Conservation (phyloP, 2,113 vertebrate genomes). For the Asarcornis scutulata region DNA sequence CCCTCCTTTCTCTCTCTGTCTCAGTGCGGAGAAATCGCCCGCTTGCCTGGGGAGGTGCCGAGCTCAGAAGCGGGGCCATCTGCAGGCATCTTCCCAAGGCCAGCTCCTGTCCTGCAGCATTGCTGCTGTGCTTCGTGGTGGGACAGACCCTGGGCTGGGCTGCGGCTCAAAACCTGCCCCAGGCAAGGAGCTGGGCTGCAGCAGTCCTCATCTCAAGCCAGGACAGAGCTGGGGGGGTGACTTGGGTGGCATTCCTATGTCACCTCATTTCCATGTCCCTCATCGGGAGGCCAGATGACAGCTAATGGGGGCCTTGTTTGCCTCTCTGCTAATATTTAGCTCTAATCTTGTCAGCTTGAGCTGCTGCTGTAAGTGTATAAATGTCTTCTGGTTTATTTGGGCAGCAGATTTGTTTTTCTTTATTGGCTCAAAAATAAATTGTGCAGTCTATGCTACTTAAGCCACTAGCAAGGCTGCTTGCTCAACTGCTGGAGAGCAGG, state of each 20-base stretch:
- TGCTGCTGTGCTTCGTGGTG: rapidly evolving
- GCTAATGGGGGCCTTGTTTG: background rate
- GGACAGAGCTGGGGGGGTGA: rapidly evolving
- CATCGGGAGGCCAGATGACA: rapidly evolving
- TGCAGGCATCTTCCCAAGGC: too few species aligned
- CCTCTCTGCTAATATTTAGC: background rate
- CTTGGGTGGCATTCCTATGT: background rate
- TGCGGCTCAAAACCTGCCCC: background rate
- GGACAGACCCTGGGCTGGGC: background rate
- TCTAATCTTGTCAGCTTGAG: background rate
- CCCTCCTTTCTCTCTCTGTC: background rate
- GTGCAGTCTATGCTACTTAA: background rate
- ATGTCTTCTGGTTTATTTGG: background rate
- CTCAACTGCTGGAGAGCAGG: background rate
- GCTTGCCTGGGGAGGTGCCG: too few species aligned
- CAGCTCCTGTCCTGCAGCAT: too few species aligned
- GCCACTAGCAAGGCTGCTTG: background rate
- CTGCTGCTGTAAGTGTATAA: background rate
- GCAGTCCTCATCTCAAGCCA: background rate
- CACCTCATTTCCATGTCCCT: rapidly evolving
- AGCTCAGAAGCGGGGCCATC: too few species aligned
- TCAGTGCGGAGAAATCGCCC: too few species aligned
- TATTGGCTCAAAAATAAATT: background rate
- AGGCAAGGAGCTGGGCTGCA: background rate
- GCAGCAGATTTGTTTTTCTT: conserved; percentile 15